Percentiles rank a stretch among this genome's conserved stretches.
These are phyloP conservation scores for Australoheros scitulus DNA, from an alignment of 2,113 vertebrate genomes.

Conservation along the genomic window DNA sequence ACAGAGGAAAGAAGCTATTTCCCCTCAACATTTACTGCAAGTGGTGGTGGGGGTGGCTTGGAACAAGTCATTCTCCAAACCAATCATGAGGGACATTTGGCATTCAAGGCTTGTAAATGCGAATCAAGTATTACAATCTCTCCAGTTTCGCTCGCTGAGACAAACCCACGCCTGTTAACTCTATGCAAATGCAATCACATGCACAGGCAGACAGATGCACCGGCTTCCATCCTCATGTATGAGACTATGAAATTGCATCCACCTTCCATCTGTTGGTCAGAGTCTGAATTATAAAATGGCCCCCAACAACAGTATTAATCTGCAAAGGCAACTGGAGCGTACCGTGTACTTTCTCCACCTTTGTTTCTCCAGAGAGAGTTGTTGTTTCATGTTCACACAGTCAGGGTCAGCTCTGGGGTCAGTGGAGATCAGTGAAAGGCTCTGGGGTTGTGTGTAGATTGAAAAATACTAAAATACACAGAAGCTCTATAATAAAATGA, in stretches of 20 bases:
- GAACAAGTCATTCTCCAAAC: conserved; percentile 54
- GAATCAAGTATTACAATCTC: conserved; percentile 47
- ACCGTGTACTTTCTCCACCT: not conserved
- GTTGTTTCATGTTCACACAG: not conserved
- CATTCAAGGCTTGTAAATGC: conserved; percentile 59
- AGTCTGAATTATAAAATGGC: conserved; percentile 54
- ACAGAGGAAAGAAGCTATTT: conserved; percentile 30
- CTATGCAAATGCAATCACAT: conserved; percentile 66
- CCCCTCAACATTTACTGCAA: conserved; percentile 33
- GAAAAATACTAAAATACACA: not conserved
- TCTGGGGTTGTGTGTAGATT: not conserved
- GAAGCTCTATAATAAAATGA: not conserved
- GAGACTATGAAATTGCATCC: conserved; percentile 60
- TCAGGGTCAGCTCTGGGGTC: not conserved
- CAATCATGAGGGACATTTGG: conserved; percentile 60
- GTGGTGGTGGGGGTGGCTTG: not conserved
- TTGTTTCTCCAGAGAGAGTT: not conserved
- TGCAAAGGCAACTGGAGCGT: conserved; percentile 30
- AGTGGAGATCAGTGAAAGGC: not conserved
- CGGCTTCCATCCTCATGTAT: conserved; percentile 55
- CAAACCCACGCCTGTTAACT: conserved; percentile 44
- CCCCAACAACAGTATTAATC: conserved; percentile 50
- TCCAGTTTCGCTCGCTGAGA: conserved; percentile 28
- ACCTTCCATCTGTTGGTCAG: conserved; percentile 64
- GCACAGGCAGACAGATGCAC: conserved; percentile 53